Evolutionary conservation across 2,888 invertebrate genomes (phyloP).

Genomic region (Lottia gigantea): DNA sequence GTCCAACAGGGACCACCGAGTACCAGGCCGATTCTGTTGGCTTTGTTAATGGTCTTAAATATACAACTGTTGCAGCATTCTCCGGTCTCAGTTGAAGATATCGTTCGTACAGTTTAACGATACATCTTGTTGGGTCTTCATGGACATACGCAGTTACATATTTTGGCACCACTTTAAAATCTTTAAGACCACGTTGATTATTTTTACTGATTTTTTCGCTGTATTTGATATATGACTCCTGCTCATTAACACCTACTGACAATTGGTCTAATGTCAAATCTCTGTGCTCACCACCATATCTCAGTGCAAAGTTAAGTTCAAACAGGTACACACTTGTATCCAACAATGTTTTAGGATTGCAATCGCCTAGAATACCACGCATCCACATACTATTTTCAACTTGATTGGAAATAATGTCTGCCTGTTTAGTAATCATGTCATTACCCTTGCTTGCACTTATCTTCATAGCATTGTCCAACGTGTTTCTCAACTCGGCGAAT

Average conservation of each 20-base stretch:
- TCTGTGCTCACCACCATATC: too few species aligned
- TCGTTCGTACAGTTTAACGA: not conserved
- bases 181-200: too few species aligned
- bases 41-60: too few species aligned
- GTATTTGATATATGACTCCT: too few species aligned
- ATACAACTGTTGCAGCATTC: not conserved
- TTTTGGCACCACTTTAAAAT: not conserved
- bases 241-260: too few species aligned
- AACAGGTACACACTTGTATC: not conserved
- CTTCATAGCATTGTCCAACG: constrained; percentile 1
- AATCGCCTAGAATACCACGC: not conserved
- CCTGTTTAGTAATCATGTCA: not conserved
- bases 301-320: not conserved
- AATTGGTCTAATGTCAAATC: too few species aligned
- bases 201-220: too few species aligned
- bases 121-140: not conserved
- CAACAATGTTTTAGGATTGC: not conserved
- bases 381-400: not conserved
- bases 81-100: not conserved
- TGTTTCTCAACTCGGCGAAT: not conserved
- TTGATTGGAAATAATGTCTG: not conserved
- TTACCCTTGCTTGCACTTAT: not conserved
- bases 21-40: too few species aligned
- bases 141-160: not conserved
- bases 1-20: too few species aligned